phyloP scores from a whole-genome alignment of 2,113 vertebrate genomes.

The Urocitellus parryii region DNA sequence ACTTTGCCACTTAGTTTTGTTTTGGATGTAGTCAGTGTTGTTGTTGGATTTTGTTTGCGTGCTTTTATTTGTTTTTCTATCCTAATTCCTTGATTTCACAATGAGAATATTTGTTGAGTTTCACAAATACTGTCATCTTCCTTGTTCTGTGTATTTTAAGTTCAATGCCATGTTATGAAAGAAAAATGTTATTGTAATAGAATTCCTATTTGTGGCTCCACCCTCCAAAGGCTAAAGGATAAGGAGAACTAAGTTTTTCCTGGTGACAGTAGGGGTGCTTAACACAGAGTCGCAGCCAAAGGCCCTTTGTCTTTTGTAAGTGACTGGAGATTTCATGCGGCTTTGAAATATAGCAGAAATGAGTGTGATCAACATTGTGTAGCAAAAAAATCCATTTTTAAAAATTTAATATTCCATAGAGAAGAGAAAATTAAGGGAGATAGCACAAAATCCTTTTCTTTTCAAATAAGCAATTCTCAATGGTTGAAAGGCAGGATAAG shows the following conservation, averaged over 20 bases:
- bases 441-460: conserved; percentile 47
- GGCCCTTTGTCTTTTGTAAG: neutral
- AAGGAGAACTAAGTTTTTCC: conserved; percentile 48
- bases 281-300: neutral
- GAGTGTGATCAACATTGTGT: neutral
- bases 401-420: conserved; percentile 56
- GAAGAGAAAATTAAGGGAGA: conserved; percentile 39
- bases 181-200: neutral
- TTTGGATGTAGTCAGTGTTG: neutral
- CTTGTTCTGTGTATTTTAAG: neutral
- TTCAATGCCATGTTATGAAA: neutral
- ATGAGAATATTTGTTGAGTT: neutral
- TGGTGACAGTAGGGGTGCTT: neutral
- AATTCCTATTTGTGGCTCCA: conserved; percentile 17
- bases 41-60: neutral
- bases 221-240: neutral
- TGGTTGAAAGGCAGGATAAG: conserved; percentile 34
- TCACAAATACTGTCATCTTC: neutral
- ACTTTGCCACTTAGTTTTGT: neutral
- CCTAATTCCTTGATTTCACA: neutral
- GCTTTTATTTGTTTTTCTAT: neutral
- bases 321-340: neutral
- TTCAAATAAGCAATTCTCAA: conserved; percentile 38
- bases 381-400: neutral
- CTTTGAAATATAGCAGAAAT: conserved; percentile 13